Evolutionary conservation across 2,113 vertebrate genomes (phyloP).

Genomic region (Poeciliopsis occidentalis): DNA sequence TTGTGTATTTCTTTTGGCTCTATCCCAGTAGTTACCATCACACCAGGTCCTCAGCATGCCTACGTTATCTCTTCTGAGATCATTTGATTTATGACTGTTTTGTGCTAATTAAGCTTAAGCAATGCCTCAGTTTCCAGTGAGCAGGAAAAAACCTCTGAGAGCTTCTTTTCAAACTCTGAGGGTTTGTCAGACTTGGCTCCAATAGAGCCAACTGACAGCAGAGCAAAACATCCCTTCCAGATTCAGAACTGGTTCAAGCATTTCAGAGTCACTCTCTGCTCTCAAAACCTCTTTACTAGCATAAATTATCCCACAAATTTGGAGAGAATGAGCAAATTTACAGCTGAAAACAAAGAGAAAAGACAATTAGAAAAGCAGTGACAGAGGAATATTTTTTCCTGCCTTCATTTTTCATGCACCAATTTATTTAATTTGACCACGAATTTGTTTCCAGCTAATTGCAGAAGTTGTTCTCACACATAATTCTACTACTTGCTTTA

Average conservation of each 20-base stretch:
- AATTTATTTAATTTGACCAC: not conserved
- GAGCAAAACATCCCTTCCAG: constrained; percentile 17
- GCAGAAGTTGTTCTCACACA: too few species aligned
- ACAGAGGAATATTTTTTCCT: not conserved
- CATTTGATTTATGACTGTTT: constrained; percentile 59
- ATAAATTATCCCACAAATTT: not conserved
- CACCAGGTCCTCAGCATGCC: constrained; percentile 42
- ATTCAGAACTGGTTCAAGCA: constrained; percentile 10
- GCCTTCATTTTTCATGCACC: not conserved
- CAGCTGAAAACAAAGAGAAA: not conserved
- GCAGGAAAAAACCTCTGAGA: not conserved
- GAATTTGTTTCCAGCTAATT: too few species aligned
- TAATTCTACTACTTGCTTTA: too few species aligned
- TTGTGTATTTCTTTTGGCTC: constrained; percentile 54
- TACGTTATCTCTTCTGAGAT: constrained; percentile 32
- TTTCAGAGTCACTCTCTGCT: not conserved
- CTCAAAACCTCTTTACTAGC: not conserved
- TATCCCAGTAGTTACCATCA: constrained; percentile 46
- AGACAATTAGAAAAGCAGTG: not conserved
- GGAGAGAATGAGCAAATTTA: not conserved
- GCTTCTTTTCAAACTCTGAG: constrained; percentile 39
- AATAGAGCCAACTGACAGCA: constrained; percentile 17
- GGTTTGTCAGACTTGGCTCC: constrained; percentile 25
- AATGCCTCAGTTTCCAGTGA: constrained; percentile 15
- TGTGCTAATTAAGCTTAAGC: constrained; percentile 23